These are phyloP conservation scores for Phaethon lepturus DNA, from an alignment of 2,113 vertebrate genomes.

Conservation along the genomic window DNA sequence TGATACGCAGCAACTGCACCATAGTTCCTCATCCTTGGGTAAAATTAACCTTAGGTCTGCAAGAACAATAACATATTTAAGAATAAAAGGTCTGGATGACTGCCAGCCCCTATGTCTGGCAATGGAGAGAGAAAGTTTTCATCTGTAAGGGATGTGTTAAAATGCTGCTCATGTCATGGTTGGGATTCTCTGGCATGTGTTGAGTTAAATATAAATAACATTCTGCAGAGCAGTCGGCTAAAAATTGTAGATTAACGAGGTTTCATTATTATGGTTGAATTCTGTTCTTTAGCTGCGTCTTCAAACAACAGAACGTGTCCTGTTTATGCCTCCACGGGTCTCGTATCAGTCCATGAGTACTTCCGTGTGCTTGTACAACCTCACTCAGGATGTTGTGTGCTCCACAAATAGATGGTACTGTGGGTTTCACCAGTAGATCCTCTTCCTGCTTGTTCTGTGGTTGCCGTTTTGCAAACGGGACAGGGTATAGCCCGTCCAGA, in stretches of 20 bases:
- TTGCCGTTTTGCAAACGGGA: background rate
- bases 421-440: background rate
- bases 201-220: conserved; percentile 37
- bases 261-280: background rate
- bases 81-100: conserved; percentile 10
- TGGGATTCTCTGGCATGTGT: conserved; percentile 15
- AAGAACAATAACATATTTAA: background rate
- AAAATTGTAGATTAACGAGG: conserved; percentile 2
- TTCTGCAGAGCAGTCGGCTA: background rate
- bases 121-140: background rate
- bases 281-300: background rate
- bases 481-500: background rate
- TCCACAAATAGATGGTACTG: background rate
- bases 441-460: background rate
- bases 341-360: background rate
- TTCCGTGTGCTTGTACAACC: background rate
- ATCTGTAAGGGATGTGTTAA: conserved; percentile 3
- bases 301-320: background rate
- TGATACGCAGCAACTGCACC: conserved; percentile 35
- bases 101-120: background rate
- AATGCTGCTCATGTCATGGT: background rate
- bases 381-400: background rate
- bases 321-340: background rate
- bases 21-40: background rate
- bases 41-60: background rate